A percentile compares a stretch with the other conserved stretches of the same genome.
Conservation (phyloP, 2,113 vertebrate species). For the Typhlomys cinereus region DNA sequence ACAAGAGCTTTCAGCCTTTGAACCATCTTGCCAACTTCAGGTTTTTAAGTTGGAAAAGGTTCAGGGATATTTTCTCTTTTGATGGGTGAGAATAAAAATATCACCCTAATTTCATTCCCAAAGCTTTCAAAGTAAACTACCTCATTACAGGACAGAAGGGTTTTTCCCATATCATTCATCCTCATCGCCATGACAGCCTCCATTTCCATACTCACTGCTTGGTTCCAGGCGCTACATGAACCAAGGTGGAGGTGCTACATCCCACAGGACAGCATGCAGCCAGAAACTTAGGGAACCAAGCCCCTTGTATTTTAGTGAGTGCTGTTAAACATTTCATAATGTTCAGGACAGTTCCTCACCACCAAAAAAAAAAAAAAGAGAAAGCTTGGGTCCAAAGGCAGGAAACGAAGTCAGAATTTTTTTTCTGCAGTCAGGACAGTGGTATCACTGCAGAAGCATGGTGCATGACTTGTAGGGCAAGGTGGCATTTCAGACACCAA, state of each 20-base stretch:
- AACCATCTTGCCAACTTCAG: no score
- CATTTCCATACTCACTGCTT: neutral
- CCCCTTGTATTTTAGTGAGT: neutral
- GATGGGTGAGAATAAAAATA: neutral
- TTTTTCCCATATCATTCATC: neutral
- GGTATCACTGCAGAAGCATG: neutral
- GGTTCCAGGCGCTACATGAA: neutral
- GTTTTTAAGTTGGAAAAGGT: constrained; percentile 29
- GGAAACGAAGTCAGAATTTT: neutral
- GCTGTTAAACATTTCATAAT: neutral
- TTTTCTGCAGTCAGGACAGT: neutral
- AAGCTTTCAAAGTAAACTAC: neutral
- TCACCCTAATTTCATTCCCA: neutral
- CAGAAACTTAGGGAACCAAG: neutral
- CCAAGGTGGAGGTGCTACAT: neutral
- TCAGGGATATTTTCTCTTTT: neutral
- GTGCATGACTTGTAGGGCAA: neutral
- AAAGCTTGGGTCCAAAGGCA: neutral
- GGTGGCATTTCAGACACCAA: neutral
- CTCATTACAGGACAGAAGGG: neutral
- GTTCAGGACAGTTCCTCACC: neutral
- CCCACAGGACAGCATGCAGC: neutral
- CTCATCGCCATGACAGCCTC: neutral
- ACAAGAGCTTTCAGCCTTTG: no score
- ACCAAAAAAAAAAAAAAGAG: no score